Percentiles rank a stretch among this genome's conserved stretches.
Conservation (phyloP, 2,113 vertebrate species). For the Bucco capensis region DNA sequence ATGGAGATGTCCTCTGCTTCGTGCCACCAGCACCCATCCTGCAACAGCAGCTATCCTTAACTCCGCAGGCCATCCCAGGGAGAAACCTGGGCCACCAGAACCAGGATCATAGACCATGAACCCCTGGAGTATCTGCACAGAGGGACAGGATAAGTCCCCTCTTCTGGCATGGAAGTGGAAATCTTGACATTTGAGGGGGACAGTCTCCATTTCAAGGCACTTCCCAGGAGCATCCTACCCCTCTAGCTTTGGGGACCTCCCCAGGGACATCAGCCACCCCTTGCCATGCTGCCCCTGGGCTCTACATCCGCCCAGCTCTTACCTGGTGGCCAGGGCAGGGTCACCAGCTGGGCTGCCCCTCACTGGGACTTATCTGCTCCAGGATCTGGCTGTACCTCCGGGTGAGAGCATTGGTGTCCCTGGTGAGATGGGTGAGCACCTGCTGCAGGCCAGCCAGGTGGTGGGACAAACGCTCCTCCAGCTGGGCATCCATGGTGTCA, state of each 20-base stretch:
- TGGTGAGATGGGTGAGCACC: constrained; percentile 77
- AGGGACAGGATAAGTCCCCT: not conserved
- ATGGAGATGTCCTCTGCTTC: not conserved
- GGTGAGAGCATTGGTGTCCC: constrained; percentile 76
- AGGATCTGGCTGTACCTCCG: constrained; percentile 83
- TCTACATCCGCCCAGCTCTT: not conserved
- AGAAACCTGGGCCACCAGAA: accelerated
- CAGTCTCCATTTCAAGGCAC: not conserved
- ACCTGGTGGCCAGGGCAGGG: not conserved
- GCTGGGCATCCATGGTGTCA: constrained; percentile 41
- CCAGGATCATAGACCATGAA: accelerated
- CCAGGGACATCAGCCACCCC: not conserved
- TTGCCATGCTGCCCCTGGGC: not conserved
- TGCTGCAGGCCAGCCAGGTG: constrained; percentile 81
- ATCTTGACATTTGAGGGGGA: accelerated
- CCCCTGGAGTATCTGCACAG: accelerated
- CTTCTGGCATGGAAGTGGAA: accelerated
- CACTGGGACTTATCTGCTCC: constrained; percentile 50
- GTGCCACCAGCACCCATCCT: not conserved
- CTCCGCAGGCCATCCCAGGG: not conserved
- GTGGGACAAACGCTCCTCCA: constrained; percentile 78
- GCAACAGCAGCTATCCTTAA: not conserved
- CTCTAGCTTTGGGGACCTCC: accelerated
- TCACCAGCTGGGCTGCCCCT: constrained; percentile 40
- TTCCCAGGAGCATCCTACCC: not conserved